A percentile compares a stretch with the other conserved stretches of the same genome.
Conservation (phyloP, 2,888 invertebrate species). For the Uloborus plumipes region DNA sequence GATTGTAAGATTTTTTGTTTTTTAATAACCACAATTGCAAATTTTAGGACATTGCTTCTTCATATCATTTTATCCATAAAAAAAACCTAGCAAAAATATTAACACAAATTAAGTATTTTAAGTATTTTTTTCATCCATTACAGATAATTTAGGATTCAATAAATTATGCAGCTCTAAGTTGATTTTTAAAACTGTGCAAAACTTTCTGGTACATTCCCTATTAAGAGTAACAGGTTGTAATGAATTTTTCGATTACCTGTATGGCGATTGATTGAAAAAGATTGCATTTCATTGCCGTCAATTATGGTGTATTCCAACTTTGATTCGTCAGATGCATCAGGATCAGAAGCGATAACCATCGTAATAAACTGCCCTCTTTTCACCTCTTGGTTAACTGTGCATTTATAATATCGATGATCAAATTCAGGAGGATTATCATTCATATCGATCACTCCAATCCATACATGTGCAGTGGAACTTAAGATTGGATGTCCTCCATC, state of each 20-base stretch:
- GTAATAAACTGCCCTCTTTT: constrained; percentile 89
- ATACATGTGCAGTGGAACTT: constrained; percentile 85
- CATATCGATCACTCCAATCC: constrained; percentile 87
- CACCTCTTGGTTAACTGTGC: constrained; percentile 84
- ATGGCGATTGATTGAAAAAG: constrained; percentile 70
- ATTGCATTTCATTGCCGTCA: constrained; percentile 79
- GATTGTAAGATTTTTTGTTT: too few relatives aligned
- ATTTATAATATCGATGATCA: constrained; percentile 84
- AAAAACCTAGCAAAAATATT: too few relatives aligned
- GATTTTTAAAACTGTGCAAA: too few relatives aligned
- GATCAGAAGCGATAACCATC: constrained; percentile 89
- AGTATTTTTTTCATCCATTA: too few relatives aligned
- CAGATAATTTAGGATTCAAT: too few relatives aligned
- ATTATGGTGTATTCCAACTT: constrained; percentile 85
- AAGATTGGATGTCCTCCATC: constrained; percentile 86
- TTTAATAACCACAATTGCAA: too few relatives aligned
- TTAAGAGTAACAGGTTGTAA: too few relatives aligned
- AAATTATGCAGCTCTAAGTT: too few relatives aligned
- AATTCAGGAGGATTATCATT: constrained; percentile 92
- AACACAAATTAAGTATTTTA: too few relatives aligned
- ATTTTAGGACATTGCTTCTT: too few relatives aligned
- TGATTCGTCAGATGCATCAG: constrained; percentile 81
- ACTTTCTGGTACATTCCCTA: too few relatives aligned
- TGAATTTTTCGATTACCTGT: constrained; percentile 68
- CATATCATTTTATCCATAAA: too few relatives aligned